Conservation (phyloP, 2,888 invertebrate genomes). For the Conus canariensis region DNA sequence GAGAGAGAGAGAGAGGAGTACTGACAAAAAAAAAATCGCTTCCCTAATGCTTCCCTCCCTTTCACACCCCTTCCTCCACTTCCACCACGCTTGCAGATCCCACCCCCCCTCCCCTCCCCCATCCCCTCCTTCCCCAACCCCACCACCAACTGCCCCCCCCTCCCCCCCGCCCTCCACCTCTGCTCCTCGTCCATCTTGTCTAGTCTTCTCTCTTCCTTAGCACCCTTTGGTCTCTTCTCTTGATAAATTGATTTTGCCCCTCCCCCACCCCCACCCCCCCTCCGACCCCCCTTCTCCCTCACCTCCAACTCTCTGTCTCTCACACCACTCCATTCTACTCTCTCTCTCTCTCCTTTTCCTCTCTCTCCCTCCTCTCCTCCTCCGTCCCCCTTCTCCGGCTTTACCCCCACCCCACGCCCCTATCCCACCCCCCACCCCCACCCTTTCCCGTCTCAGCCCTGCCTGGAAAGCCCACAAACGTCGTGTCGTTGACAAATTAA, state of each 20-base stretch:
- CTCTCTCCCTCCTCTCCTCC: background rate
- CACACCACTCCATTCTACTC: background rate
- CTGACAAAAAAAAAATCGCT: no score
- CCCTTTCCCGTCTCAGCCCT: background rate
- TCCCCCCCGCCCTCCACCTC: background rate
- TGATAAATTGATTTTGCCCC: background rate
- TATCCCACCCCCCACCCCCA: background rate
- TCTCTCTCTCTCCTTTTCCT: background rate
- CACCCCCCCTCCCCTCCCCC: background rate
- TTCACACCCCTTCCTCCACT: background rate
- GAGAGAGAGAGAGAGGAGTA: background rate
- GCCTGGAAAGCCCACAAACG: constrained; percentile 33
- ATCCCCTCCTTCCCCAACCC: background rate
- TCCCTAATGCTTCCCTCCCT: background rate
- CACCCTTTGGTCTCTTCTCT: background rate
- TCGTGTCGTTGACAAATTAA: constrained; percentile 43
- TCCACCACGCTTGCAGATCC: background rate
- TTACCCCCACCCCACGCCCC: background rate
- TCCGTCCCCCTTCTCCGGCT: background rate
- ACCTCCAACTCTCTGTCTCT: background rate
- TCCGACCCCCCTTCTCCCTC: background rate
- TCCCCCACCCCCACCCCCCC: no score
- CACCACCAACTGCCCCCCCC: background rate
- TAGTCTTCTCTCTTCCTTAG: background rate
- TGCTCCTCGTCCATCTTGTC: background rate